Percentiles rank a stretch among this genome's conserved stretches.
Evolutionary conservation across 1,140 invertebrate genomes (phyloP).

Genomic region (Drosophila arawakana): DNA sequence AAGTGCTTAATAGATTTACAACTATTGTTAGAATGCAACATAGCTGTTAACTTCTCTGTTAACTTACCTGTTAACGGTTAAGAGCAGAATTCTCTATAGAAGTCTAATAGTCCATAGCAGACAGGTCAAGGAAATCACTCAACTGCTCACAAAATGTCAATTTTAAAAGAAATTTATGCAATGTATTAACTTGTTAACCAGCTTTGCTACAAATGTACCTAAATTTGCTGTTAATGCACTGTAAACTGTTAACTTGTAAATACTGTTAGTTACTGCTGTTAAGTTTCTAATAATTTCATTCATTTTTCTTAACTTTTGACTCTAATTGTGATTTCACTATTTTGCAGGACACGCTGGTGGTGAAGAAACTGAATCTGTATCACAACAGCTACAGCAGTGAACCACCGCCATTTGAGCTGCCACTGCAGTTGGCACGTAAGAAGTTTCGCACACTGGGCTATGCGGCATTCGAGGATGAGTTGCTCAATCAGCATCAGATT

Average conservation of each 20-base stretch:
- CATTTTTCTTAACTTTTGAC: neutral
- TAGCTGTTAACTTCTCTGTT: neutral
- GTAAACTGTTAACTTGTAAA: no score
- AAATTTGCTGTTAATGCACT: no score
- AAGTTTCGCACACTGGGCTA: slow-evolving; percentile 92
- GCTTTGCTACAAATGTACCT: no score
- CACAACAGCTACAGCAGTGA: slow-evolving; percentile 75
- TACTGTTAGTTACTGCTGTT: no score
- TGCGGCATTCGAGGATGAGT: slow-evolving; percentile 89
- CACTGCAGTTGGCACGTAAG: slow-evolving; percentile 92
- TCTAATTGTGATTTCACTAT: neutral
- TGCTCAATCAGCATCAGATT: slow-evolving; percentile 84
- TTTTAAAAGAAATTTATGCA: no score
- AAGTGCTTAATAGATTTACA: no score
- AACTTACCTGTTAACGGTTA: neutral
- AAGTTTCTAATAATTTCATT: no score
- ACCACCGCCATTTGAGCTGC: slow-evolving; percentile 87
- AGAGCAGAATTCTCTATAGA: neutral
- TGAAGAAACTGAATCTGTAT: slow-evolving; percentile 75
- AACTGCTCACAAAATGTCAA: no score
- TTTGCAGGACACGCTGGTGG: slow-evolving; percentile 75
- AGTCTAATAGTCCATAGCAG: no score
- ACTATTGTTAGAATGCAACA: no score
- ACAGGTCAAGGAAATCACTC: no score
- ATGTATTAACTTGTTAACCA: no score